Percentiles rank a stretch among this genome's conserved stretches.
Evolutionary conservation across 1,140 invertebrate genomes (phyloP).

Genomic region (Heliconius congener): DNA sequence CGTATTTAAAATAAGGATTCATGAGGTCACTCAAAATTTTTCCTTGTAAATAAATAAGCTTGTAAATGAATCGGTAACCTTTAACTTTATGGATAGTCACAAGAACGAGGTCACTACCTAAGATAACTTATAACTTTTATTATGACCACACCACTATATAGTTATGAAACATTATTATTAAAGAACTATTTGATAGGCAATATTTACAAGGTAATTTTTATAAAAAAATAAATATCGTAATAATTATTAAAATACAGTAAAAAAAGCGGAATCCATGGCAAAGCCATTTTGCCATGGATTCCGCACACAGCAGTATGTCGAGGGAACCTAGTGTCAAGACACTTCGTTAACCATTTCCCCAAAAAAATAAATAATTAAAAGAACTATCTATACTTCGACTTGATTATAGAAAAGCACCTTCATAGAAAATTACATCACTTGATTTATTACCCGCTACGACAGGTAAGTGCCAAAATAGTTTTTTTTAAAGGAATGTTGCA

Average conservation of each 20-base stretch:
- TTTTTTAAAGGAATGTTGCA: not conserved
- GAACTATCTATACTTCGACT: too few relatives aligned
- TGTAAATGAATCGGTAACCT: not conserved
- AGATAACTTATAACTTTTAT: not conserved
- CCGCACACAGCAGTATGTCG: too few relatives aligned
- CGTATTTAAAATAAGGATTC: not conserved
- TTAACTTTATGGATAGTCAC: not conserved
- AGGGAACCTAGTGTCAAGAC: not conserved
- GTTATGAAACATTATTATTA: not conserved
- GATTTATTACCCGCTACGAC: not conserved
- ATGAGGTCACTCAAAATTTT: not conserved
- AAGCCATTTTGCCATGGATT: too few relatives aligned
- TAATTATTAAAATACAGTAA: too few relatives aligned
- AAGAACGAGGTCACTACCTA: not conserved
- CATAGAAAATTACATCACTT: not conserved
- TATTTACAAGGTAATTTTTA: not conserved
- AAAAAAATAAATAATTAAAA: too few relatives aligned
- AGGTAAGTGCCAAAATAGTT: not conserved
- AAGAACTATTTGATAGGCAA: not conserved
- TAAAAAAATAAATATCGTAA: not conserved
- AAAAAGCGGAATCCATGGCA: too few relatives aligned
- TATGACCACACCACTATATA: not conserved
- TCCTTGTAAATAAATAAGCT: not conserved
- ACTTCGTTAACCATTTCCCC: not conserved
- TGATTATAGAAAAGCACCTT: not conserved